Base-by-base conservation (phyloP, 2,797 vertebrate genomes). In the Ara ararauna region DNA sequence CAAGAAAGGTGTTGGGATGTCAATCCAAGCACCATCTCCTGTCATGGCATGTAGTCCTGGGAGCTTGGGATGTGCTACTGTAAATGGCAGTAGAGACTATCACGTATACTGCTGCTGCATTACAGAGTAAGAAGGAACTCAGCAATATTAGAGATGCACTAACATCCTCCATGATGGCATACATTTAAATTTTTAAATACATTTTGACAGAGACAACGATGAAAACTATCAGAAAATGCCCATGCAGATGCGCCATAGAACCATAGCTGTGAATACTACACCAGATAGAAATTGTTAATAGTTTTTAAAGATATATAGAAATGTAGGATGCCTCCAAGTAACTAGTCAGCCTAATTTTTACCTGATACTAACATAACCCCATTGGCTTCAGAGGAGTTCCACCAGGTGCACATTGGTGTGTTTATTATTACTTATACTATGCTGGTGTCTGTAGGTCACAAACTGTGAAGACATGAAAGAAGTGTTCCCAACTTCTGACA, bases 1-100 rank as follows among this genome's bases (percentile, higher is more conserved):
- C 95, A 96, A 94, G 96, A 91, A 94, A 87, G 68, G 85, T 96
- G 92, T 87, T 94, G 94, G 93, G 95, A 97, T 96, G 94, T 89
- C 96, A 96, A 84, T 95, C 90, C 79, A 90, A 90, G 87, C 53
- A 80, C 66, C 90, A 68, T 72, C 78, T 95, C 90, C 81, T 21
- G 6, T 64, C 96, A 83, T 71, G 34, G 83, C 87, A 92, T 40
- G 86, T 76, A 73, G 90, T 83, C 73, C 89, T 87, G 88, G 48
- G 45, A 93, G 86, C 61, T 36, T 73, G 78, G 81, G 85, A 75
- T 78, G 47, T 64, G 60, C 76, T 91, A 22, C 96, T 94, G 70
- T 85, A 90, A 96, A 93, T 83, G 87, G 73, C 83, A 94, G 54
- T 82, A 53, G 65, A 67, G 70, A 56, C 68, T 80, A 44, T 13